Evolutionary conservation across 2,888 invertebrate species (phyloP).

Genomic region (Eulithis testata): DNA sequence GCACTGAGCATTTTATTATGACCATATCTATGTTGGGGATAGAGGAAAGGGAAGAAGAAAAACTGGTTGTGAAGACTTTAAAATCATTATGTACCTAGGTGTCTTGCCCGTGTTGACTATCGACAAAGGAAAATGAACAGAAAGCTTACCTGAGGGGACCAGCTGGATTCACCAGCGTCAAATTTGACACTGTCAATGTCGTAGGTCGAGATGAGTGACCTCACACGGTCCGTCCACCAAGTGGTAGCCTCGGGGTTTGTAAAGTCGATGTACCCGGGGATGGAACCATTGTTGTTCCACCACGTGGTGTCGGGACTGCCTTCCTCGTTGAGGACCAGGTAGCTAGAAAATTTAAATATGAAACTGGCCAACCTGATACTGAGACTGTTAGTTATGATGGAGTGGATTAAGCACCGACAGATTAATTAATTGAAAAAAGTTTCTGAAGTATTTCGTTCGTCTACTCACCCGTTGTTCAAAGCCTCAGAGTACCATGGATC

Average conservation of each 20-base stretch:
- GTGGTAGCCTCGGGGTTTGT: conserved; percentile 87
- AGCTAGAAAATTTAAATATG: conserved; percentile 54
- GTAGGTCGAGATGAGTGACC: conserved; percentile 82
- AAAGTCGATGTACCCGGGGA: conserved; percentile 88
- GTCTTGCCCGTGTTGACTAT: too few relatives aligned
- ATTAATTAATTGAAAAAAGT: too few relatives aligned
- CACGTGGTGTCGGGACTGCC: conserved; percentile 78
- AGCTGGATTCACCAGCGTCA: conserved; percentile 91
- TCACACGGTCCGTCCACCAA: conserved; percentile 84
- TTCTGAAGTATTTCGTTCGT: too few relatives aligned
- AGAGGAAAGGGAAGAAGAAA: too few relatives aligned
- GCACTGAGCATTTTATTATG: too few relatives aligned
- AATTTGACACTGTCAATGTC: conserved; percentile 92
- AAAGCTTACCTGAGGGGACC: conserved; percentile 84
- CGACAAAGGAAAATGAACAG: too few relatives aligned
- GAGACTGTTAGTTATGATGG: too few relatives aligned
- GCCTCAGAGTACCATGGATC: conserved; percentile 85
- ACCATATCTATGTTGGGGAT: too few relatives aligned
- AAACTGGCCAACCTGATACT: too few relatives aligned
- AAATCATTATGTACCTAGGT: too few relatives aligned
- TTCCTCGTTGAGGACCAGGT: conserved; percentile 79
- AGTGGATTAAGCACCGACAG: too few relatives aligned
- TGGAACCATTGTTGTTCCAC: conserved; percentile 82
- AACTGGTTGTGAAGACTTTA: too few relatives aligned
- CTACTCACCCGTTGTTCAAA: conserved; percentile 79